Base-by-base conservation (phyloP, 1,140 invertebrate genomes). In the Dreissena rostriformis region DNA sequence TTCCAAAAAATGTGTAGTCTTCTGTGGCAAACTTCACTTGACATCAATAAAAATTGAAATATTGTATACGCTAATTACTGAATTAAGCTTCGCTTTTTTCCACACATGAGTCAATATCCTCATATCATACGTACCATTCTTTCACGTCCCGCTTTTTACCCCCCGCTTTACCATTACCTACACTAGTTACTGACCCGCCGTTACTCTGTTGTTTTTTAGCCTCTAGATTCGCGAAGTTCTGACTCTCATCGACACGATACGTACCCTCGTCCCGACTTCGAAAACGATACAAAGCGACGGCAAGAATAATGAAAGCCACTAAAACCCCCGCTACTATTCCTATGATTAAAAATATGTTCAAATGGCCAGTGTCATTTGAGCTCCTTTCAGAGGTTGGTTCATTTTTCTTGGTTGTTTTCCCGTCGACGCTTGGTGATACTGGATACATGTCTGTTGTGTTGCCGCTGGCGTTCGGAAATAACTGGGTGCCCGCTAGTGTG, bases 281-380 rank as follows among this genome's bases (percentile, higher is more conserved):
- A 93, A 97, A 97, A 93, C 97, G 97, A 86, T 98, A 95, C 78
- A 99, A 96, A 70, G 98, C 95, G 52, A 98, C 95, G 24, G 98
- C 97, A 75, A 99, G 96, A 52, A 98, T 95, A 17, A 99, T 96
- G 81, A 99, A 96, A 29, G 97, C 97, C 89, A 99, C 98, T 63
- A 99, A 94, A 11, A 97, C 96, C 28, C 97, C 97, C 0, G 97
- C 97, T 78, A 98, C 97, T 83, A 98, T 98, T 72, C 97, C 96
- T 57, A 98, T 97, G 65, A 98, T 96, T 85, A 98, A 94, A 24
- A 87, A 91, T 61, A 91, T 87, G 71, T 91, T 91, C 7, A 88
- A 82, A 63, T 81, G 83, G 75, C 63, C 76, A 26, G 63, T 79
- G 39, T 80, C 81, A 29, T 53, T 80, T 52, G 77, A 67, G 66